Evolutionary conservation across 2,113 vertebrate species (phyloP), one percentile per base, ranked within the genome.

Genomic region (Fulica atra): DNA sequence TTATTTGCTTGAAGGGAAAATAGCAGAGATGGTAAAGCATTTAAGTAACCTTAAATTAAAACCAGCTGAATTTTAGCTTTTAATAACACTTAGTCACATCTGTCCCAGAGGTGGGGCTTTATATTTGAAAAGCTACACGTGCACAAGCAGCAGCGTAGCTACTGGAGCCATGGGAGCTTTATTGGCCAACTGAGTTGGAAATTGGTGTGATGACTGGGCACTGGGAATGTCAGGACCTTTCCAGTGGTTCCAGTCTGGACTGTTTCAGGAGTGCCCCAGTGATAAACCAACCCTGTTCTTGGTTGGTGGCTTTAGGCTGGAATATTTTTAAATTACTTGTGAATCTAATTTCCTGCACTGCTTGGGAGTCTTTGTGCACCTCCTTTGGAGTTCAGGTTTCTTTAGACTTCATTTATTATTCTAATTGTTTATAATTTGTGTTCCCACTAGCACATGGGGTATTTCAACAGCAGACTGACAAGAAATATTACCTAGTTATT

Each of bases 1-100:
- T 88, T 95, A 83, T 81, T 64, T 69, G 68, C 88, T 74, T 88
- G 87, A 80, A 50, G 28, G n/a, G 25, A 53, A 81, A 74, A 57
- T 35, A 74, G 6, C 42, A 25, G 54, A 76, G n/a, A 23, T 86
- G 82, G 40, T 44, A 77, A 60, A 60, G 57, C 42, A 63, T 74
- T 61, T 76, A 77, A 91, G 51, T 71, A 90, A 69, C 50, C 57
- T 11, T 11, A 44, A 82, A 90, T 46, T 46, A 92, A 73, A 11
- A 79, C 80, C 26, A 61, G 31, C 57, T 89, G 42, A n/a, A 69
- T 40, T 89, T 35, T 29, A 88, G 74, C 14, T 82, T 92, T 89
- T 78, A 61, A 21, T 86, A 56, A n/a, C 42, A 26, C 20, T 44
- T 56, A 23, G 1, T 33, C 20, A n/a, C 19, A 19, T 35, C 46